These are phyloP conservation scores for Cryptocheilus praepositus DNA, from an alignment of 2,888 invertebrate genomes.

Conservation along the genomic window DNA sequence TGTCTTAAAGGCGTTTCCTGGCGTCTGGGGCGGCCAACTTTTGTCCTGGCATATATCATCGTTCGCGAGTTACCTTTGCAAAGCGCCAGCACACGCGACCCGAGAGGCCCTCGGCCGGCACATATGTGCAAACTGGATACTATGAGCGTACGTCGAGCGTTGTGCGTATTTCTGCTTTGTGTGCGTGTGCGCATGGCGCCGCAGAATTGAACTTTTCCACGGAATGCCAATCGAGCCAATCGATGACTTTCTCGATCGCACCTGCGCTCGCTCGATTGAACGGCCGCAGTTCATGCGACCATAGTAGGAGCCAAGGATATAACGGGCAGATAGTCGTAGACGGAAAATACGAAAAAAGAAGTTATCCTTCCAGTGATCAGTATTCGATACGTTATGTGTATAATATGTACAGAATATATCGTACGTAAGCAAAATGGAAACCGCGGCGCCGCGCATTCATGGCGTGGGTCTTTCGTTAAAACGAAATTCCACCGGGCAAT, in stretches of 20 bases:
- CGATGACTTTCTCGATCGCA: conserved; percentile 56
- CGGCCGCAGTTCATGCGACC: no score
- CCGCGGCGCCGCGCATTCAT: no score
- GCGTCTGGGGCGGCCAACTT: conserved; percentile 48
- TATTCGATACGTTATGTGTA: no score
- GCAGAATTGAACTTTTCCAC: conserved; percentile 53
- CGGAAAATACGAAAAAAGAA: no score
- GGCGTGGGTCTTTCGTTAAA: no score
- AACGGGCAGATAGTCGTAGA: no score
- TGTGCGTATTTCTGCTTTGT: not conserved
- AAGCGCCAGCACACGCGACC: conserved; percentile 24
- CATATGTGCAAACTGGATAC: conserved; percentile 24
- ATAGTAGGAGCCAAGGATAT: no score
- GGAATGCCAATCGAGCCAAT: conserved; percentile 50
- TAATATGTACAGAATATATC: no score
- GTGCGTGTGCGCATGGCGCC: conserved; percentile 39
- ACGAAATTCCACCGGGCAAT: no score
- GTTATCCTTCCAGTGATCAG: no score
- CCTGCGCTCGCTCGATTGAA: conserved; percentile 40
- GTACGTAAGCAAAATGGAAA: no score
- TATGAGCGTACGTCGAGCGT: conserved; percentile 32
- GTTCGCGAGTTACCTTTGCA: conserved; percentile 52
- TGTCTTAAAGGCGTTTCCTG: conserved; percentile 47
- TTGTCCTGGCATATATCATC: conserved; percentile 47
- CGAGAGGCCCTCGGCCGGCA: conserved; percentile 19